Conservation (phyloP, 2,888 invertebrate species). For the Julus scanicus region DNA sequence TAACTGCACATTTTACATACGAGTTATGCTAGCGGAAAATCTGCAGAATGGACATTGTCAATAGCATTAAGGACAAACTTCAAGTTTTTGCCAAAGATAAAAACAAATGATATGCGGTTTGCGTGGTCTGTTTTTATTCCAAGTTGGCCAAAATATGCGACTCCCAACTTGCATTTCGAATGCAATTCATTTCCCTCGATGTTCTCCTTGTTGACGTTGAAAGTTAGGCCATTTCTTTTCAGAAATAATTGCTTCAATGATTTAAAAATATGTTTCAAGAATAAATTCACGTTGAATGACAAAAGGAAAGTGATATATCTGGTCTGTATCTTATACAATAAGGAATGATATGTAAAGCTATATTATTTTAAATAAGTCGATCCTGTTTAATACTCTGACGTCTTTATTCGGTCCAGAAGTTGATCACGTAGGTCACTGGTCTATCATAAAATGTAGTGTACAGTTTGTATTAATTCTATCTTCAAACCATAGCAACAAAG, state of each 20-base stretch:
- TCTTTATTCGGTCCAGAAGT: background rate
- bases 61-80: constrained; percentile 26
- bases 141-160: constrained; percentile 17
- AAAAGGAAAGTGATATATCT: background rate
- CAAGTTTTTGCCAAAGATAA: background rate
- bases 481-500: too few species aligned
- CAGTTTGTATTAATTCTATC: too few species aligned
- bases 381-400: background rate
- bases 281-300: background rate
- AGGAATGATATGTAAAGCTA: background rate
- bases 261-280: constrained; percentile 26
- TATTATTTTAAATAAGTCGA: background rate
- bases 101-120: constrained; percentile 31
- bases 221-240: constrained; percentile 33
- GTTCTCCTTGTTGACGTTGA: constrained; percentile 10
- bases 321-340: background rate
- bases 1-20: constrained; percentile 33
- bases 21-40: constrained; percentile 33
- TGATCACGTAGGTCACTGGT: background rate
- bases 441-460: too few species aligned
- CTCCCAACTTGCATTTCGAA: constrained; percentile 33
- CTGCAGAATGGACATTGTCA: constrained; percentile 33
- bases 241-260: constrained; percentile 25
- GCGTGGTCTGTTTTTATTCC: constrained; percentile 27
- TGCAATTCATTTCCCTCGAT: constrained; percentile 12